Percentiles rank a stretch among this genome's conserved stretches.
Evolutionary conservation across 2,797 vertebrate species (phyloP).

Genomic region (Manis crassicaudata): DNA sequence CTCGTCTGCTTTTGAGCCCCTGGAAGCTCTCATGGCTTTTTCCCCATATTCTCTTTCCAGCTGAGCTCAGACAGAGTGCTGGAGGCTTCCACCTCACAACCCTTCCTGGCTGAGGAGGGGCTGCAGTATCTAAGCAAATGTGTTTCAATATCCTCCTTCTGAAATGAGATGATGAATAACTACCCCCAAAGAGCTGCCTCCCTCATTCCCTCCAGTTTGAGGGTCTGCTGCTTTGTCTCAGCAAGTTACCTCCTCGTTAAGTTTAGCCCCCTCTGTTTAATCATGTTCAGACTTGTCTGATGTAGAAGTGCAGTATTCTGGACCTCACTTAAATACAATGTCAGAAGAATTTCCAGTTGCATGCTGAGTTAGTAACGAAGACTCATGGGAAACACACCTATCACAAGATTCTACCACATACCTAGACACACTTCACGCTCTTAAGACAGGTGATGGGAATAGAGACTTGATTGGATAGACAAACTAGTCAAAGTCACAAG

Average conservation of each 20-base stretch:
- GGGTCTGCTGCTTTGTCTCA: not conserved
- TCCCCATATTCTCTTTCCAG: not conserved
- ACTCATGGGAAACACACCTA: not conserved
- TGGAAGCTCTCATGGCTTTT: not conserved
- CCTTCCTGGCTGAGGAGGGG: not conserved
- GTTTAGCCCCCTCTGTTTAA: not conserved
- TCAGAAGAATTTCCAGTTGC: not conserved
- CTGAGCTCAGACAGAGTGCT: not conserved
- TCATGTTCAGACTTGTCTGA: not conserved
- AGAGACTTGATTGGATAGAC: not conserved
- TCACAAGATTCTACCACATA: not conserved
- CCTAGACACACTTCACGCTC: not conserved
- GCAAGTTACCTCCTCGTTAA: not conserved
- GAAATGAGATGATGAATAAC: not conserved
- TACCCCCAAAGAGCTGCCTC: not conserved
- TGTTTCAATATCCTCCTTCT: not conserved
- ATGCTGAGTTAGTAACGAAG: not conserved
- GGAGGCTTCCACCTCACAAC: not conserved
- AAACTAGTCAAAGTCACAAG: too few relatives aligned
- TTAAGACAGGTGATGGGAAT: not conserved
- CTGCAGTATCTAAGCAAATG: not conserved
- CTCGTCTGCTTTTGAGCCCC: not conserved
- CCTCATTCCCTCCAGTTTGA: not conserved
- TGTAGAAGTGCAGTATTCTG: not conserved
- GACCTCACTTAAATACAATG: not conserved